phyloP scores from a whole-genome alignment of 2,113 vertebrate species.

The Chaetops frenatus region DNA sequence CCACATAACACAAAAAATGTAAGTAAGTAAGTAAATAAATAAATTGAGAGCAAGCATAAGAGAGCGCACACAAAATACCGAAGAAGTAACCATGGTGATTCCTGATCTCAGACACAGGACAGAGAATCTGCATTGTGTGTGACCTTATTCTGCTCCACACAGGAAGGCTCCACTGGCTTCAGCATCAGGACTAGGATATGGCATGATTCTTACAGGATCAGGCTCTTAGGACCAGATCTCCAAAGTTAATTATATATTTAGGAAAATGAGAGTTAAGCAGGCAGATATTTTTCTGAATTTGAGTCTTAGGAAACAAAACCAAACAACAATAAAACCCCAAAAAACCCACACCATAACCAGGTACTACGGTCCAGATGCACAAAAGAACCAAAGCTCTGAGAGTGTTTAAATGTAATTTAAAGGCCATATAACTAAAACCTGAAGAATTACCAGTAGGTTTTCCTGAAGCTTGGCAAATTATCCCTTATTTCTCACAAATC shows the following conservation, averaged over 20 bases:
- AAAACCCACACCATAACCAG: not conserved
- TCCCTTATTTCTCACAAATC: not conserved
- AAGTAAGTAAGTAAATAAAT: not conserved
- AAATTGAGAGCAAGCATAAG: rapidly evolving
- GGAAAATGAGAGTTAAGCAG: not conserved
- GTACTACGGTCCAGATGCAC: not conserved
- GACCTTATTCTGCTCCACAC: not conserved
- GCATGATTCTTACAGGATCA: not conserved
- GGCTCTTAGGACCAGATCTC: not conserved
- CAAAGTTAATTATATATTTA: not conserved
- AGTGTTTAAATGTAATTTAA: not conserved
- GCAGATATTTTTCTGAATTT: not conserved
- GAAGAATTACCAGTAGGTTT: not conserved
- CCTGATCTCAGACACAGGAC: not conserved
- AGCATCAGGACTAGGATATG: not conserved
- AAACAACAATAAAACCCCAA: not conserved
- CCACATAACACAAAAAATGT: not conserved
- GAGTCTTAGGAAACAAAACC: not conserved
- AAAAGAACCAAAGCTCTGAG: not conserved
- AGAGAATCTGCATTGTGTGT: not conserved
- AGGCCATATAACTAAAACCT: not conserved
- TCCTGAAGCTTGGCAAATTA: not conserved
- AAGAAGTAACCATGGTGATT: conserved; percentile 58
- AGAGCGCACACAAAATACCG: rapidly evolving
- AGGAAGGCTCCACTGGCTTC: not conserved